A percentile compares a stretch with the other conserved stretches of the same genome.
Evolutionary conservation across 2,113 vertebrate species (phyloP).

Genomic region (Leucosticte australis): DNA sequence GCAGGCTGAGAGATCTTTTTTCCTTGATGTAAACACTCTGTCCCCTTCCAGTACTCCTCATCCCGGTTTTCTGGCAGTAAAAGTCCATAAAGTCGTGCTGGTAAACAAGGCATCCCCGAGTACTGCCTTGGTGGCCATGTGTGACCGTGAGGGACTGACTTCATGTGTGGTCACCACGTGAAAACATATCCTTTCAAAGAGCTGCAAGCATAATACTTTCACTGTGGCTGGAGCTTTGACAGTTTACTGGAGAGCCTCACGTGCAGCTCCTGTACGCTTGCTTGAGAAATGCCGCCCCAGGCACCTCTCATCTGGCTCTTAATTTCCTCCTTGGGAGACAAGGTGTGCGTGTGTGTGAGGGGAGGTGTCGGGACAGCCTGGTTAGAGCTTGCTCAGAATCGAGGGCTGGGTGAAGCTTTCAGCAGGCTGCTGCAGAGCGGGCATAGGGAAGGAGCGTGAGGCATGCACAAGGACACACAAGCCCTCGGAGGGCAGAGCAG

Average conservation of each 20-base stretch:
- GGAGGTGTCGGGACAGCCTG: background rate
- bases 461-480: rapidly evolving
- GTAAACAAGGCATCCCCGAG: background rate
- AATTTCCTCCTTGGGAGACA: background rate
- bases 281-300: background rate
- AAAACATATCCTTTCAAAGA: background rate
- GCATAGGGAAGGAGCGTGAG: background rate
- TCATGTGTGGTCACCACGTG: background rate
- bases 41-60: background rate
- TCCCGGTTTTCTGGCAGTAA: background rate
- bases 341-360: background rate
- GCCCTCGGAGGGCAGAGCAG: background rate
- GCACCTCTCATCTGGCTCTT: background rate
- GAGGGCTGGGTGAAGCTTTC: background rate
- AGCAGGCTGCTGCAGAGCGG: rapidly evolving
- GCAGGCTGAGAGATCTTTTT: background rate
- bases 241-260: background rate
- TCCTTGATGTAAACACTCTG: background rate
- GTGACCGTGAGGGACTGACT: background rate
- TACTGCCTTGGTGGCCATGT: background rate
- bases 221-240: background rate
- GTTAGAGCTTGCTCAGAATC: background rate
- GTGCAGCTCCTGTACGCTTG: background rate
- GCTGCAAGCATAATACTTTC: background rate
- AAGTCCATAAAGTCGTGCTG: background rate